Evolutionary conservation across 2,888 invertebrate species (phyloP).

Genomic region (Timema podura): DNA sequence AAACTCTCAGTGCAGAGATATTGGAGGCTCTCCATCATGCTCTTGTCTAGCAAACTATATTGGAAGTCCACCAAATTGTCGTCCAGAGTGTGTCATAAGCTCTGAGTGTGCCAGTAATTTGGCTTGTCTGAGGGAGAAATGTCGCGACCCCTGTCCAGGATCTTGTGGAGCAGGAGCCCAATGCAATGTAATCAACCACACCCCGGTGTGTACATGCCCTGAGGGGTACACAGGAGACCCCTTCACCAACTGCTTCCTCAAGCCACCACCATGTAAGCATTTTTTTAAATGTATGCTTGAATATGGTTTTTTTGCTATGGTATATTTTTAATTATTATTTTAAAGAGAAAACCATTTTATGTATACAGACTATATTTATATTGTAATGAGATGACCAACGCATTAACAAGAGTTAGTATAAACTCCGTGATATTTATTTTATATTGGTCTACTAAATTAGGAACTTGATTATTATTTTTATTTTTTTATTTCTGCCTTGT

Average conservation of each 20-base stretch:
- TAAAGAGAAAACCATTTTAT: too few relatives aligned
- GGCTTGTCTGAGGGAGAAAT: constrained; percentile 75
- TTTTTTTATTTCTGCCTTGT: not conserved
- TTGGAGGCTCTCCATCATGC: constrained; percentile 58
- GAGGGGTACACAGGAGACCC: constrained; percentile 74
- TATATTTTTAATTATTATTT: too few relatives aligned
- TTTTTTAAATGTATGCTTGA: constrained; percentile 29
- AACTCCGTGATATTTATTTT: not conserved
- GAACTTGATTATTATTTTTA: not conserved
- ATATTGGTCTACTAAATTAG: not conserved
- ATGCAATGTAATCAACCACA: constrained; percentile 73
- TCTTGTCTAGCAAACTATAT: constrained; percentile 61
- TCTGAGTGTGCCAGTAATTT: constrained; percentile 69
- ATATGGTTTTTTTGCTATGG: not conserved
- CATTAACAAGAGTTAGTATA: not conserved
- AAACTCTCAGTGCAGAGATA: constrained; percentile 61
- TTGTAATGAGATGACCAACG: too few relatives aligned
- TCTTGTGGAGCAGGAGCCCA: constrained; percentile 70
- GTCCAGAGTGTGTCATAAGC: constrained; percentile 54
- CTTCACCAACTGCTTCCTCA: constrained; percentile 60
- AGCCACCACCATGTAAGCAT: constrained; percentile 48
- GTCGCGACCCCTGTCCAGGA: constrained; percentile 73
- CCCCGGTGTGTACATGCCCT: constrained; percentile 70
- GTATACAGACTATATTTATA: too few relatives aligned
- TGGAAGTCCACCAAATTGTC: constrained; percentile 50